phyloP scores from a whole-genome alignment of 1,140 invertebrate species.

The Colletes gigas region DNA sequence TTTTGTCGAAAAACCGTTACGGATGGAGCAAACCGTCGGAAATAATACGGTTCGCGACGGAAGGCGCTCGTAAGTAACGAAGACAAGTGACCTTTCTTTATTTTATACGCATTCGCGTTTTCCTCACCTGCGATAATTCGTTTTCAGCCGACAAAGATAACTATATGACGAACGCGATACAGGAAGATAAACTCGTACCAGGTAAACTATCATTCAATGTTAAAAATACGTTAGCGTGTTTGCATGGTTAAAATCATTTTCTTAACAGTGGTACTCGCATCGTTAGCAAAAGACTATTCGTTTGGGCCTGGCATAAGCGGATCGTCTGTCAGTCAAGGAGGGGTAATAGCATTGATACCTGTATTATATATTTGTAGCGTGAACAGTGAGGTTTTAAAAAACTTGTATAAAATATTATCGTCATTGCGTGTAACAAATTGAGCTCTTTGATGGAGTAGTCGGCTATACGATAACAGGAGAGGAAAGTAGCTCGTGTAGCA shows the following conservation, averaged over 20 bases:
- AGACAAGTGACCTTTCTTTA: constrained; percentile 20
- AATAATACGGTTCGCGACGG: constrained; percentile 85
- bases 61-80: constrained; percentile 82
- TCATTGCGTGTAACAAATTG: background rate
- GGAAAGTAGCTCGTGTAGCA: constrained; percentile 12
- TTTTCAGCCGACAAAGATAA: constrained; percentile 26
- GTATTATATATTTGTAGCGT: constrained; percentile 25
- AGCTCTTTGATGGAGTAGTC: background rate
- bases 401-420: background rate
- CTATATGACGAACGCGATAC: constrained; percentile 37
- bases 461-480: background rate
- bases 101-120: background rate
- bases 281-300: constrained; percentile 65
- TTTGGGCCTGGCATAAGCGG: constrained; percentile 33
- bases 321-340: background rate
- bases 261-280: constrained; percentile 60
- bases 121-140: background rate
- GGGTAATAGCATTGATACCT: constrained; percentile 16
- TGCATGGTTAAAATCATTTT: background rate
- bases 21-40: constrained; percentile 86
- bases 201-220: constrained; percentile 28
- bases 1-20: constrained; percentile 87
- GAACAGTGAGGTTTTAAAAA: background rate
- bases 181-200: constrained; percentile 31
- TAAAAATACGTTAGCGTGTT: background rate